Conservation (phyloP, 2,797 vertebrate species). For the Scyliorhinus canicula region DNA sequence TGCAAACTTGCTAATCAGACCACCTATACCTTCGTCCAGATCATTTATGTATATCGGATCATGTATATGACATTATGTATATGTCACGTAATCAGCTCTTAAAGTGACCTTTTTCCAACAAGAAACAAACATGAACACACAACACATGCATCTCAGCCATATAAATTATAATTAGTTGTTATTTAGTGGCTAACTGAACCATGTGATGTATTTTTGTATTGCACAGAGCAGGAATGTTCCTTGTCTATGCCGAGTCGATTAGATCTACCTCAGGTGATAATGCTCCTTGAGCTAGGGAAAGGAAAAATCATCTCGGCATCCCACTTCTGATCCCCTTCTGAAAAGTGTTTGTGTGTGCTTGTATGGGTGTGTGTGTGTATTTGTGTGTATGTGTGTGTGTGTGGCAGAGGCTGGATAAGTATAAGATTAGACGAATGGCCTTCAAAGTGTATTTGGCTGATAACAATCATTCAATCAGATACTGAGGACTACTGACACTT, state of each 20-base stretch:
- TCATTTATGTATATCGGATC: too few relatives aligned
- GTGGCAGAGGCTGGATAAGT: background rate
- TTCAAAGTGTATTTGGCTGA: background rate
- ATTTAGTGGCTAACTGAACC: background rate
- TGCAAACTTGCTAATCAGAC: too few relatives aligned
- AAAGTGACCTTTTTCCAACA: too few relatives aligned
- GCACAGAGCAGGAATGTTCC: background rate
- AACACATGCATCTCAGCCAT: background rate
- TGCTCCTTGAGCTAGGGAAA: background rate
- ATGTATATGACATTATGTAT: too few relatives aligned
- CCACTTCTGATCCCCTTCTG: background rate
- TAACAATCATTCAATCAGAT: background rate
- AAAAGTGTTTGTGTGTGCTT: background rate
- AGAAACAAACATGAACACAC: too few relatives aligned
- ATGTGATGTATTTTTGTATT: background rate
- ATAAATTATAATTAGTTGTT: background rate
- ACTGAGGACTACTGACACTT: background rate
- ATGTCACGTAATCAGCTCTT: too few relatives aligned
- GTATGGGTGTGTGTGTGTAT: background rate
- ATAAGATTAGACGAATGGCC: background rate
- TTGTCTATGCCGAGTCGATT: background rate
- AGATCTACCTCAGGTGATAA: background rate
- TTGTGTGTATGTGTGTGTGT: background rate
- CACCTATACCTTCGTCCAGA: too few relatives aligned
- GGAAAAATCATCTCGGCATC: background rate